A percentile compares a stretch with the other conserved stretches of the same genome.
These are phyloP conservation scores for Podarcis lilfordi DNA, from an alignment of 2,797 vertebrate species.

Conservation along the genomic window DNA sequence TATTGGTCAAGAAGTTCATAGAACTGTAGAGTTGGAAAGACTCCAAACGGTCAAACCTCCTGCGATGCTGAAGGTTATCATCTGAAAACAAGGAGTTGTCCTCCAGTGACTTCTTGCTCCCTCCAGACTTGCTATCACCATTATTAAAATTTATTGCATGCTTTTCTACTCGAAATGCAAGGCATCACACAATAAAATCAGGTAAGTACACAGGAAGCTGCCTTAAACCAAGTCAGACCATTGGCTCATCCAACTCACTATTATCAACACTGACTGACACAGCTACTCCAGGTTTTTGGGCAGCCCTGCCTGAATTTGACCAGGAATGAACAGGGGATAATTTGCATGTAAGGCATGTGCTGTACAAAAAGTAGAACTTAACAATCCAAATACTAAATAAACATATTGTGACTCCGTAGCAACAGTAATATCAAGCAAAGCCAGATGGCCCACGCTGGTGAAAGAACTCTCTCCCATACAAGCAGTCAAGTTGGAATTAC, in stretches of 20 bases:
- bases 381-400: neutral
- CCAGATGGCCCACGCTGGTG: neutral
- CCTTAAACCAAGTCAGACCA: neutral
- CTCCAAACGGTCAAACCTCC: no score
- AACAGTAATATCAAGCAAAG: neutral
- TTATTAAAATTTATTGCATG: neutral
- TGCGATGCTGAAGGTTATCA: no score
- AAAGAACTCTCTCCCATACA: neutral
- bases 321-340: neutral
- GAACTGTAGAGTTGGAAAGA: no score
- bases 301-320: neutral
- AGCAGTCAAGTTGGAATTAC: neutral
- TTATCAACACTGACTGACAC: neutral
- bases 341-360: neutral
- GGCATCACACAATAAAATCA: neutral
- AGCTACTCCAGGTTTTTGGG: neutral
- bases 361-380: neutral
- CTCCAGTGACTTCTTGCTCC: neutral
- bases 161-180: neutral
- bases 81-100: neutral
- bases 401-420: no score
- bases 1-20: neutral
- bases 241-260: neutral
- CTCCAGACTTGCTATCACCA: neutral
- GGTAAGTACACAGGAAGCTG: neutral